Evolutionary conservation across 2,888 invertebrate genomes (phyloP).

Genomic region (Bombylius major): DNA sequence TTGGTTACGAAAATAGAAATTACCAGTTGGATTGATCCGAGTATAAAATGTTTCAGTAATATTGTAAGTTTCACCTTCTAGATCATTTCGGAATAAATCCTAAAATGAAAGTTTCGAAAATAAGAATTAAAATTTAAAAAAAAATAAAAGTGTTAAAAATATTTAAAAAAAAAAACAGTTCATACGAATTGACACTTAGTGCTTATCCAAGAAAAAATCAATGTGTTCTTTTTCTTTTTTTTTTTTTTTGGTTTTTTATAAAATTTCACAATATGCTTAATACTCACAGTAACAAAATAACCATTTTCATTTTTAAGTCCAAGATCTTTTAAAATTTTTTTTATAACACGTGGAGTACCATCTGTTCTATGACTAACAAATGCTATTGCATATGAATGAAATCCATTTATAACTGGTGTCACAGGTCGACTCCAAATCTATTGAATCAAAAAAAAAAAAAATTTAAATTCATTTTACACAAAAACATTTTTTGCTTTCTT

Average conservation of each 20-base stretch:
- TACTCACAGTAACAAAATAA: conserved; percentile 26
- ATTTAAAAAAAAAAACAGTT: no score
- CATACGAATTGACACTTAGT: no score
- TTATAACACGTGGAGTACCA: conserved; percentile 32
- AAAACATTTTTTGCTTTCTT: background rate
- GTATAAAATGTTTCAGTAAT: conserved; percentile 13
- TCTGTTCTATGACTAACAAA: conserved; percentile 36
- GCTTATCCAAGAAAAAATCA: no score
- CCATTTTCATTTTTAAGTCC: conserved; percentile 28
- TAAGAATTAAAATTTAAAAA: no score
- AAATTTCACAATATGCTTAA: background rate
- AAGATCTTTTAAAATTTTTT: conserved; percentile 26
- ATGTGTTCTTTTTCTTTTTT: no score
- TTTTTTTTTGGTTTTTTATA: no score
- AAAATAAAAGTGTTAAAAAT: no score
- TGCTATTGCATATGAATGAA: conserved; percentile 39
- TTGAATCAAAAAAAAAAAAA: background rate
- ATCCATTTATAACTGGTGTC: conserved; percentile 25
- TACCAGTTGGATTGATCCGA: conserved; percentile 21
- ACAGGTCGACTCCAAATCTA: conserved; percentile 38
- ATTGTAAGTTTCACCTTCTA: background rate
- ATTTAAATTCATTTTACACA: background rate
- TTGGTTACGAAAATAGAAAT: background rate
- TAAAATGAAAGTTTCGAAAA: background rate
- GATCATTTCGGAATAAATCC: conserved; percentile 10